These are phyloP conservation scores for Gambusia yucatana DNA, from an alignment of 2,797 vertebrate species.

Conservation along the genomic window DNA sequence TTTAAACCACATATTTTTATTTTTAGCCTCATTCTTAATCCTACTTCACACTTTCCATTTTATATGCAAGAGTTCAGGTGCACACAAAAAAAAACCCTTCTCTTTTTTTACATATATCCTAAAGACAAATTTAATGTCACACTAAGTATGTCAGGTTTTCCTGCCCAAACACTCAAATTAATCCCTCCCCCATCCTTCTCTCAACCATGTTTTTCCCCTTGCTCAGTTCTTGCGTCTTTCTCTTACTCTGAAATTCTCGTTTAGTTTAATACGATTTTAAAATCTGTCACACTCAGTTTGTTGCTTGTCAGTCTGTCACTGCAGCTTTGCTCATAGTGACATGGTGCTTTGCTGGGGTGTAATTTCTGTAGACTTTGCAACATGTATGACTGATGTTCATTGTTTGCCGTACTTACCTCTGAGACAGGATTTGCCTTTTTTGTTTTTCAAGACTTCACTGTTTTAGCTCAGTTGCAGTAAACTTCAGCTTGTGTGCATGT, in stretches of 20 bases:
- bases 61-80: conserved; percentile 70
- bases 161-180: conserved; percentile 69
- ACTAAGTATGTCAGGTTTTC: conserved; percentile 76
- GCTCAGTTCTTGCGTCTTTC: conserved; percentile 56
- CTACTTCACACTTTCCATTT: conserved; percentile 46
- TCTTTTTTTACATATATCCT: conserved; percentile 30
- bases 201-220: conserved; percentile 47
- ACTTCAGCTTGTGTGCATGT: neutral
- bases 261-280: conserved; percentile 81
- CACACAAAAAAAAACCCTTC: conserved; percentile 13
- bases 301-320: conserved; percentile 76
- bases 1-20: conserved; percentile 26
- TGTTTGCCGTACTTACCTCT: conserved; percentile 62
- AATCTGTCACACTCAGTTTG: conserved; percentile 81
- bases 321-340: conserved; percentile 61
- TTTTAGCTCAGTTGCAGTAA: conserved; percentile 1
- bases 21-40: conserved; percentile 59
- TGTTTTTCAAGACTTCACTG: conserved; percentile 11
- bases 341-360: conserved; percentile 62
- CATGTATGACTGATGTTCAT: conserved; percentile 62
- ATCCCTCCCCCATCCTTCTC: conserved; percentile 61
- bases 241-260: conserved; percentile 65
- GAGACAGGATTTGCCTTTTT: conserved; percentile 40
- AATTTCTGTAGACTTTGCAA: conserved; percentile 53
- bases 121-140: conserved; percentile 81